Evolutionary conservation across 1,140 invertebrate genomes (phyloP), one percentile per base, ranked within the genome.

Genomic region (Pseudobourletiella spinata): DNA sequence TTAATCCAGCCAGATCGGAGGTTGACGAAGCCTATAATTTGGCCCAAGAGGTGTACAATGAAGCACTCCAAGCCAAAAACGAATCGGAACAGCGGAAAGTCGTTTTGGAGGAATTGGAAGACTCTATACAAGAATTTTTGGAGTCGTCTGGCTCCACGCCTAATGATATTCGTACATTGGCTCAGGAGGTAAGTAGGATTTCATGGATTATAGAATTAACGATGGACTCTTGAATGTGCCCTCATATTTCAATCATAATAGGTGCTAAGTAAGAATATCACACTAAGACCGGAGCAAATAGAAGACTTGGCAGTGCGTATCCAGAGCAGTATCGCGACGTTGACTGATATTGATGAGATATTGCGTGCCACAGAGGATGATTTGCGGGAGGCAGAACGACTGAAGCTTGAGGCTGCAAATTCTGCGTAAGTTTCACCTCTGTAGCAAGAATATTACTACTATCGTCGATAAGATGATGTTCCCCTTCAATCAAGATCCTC

Each of bases 301-400:
- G 83, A 82, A 48, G 79, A 85, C 25, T 73, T 97, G 43, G 90
- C 92, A 2, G 78, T 83, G 39, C 79, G 87, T 69, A 97, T 98
- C 56, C 89, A 91, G 71, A 77, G 83, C 18, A 91, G 91, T 6
- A 88, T 96, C 4, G 82, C 83, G 2, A 87, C 86, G 8, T 76
- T 97, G 3, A 92, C 88, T 29, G 84, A 97, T 73, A 93, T 95
- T 59, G 90, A 96, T 70, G 80, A 81, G 61, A 97, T 97, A 70
- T 84, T 97, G 39, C 78, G 80, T 24, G 92, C 87, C 50, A 97
- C 95, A 0, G 81, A 82, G 54, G 82, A 83, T 29, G 88, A 94
- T 75, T 76, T 94, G 48, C 76, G 79, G 25, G 76, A 77, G 65
- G 92, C 92, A 0, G 82, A 87, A 68, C 70, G 78, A 4, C 77